Base-by-base conservation (phyloP, 2,888 invertebrate species). In the Pocota personata region DNA sequence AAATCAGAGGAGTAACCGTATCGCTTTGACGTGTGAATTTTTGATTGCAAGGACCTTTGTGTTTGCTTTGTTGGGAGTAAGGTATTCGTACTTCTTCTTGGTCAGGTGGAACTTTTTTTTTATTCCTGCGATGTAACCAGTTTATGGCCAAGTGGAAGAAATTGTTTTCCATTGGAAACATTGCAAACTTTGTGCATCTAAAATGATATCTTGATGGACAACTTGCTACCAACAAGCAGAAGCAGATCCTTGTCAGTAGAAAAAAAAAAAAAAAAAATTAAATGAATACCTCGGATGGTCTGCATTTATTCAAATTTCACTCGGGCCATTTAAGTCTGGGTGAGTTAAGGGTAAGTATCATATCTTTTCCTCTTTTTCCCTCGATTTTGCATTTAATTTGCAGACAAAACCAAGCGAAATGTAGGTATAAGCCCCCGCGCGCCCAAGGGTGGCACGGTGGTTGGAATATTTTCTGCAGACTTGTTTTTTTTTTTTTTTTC, bases 301-400 rank as follows among this genome's bases (percentile, higher is more conserved):
- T 32, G 75, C 52, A 32, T 82, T 82, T 75, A 82, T 82, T 82
- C 55, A 82, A 82, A 82, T 75, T 80, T 75, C 62, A 62, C 12
- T 52, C 37, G 24, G 14, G 7, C 50, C 24, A 24, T 40, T 35
- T 46, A 16, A 52, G 62, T 55, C 55, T 69, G 55, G 19, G 14
- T 62, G 64, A 35, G 58, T 67, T 50, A 67, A 60, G 67, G 46
- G 66, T 66, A 27, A 66, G 43, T 40, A 24, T 14, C 14, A 21
- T 35, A n/a, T 58, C 32, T 10, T 43, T 60, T 5, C 8, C 14
- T 21, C 19, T 40, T 16, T 3, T 7, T 35, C 1, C 19, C 8
- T 4, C 8, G 2, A 1, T 21, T 57, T 27, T 71, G 62, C 52
- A 40, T 77, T 50, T 77, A 48, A 77, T 62, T 60, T 69, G 24